Evolutionary conservation across 2,888 invertebrate genomes (phyloP).

Genomic region (Chrysolina americana): DNA sequence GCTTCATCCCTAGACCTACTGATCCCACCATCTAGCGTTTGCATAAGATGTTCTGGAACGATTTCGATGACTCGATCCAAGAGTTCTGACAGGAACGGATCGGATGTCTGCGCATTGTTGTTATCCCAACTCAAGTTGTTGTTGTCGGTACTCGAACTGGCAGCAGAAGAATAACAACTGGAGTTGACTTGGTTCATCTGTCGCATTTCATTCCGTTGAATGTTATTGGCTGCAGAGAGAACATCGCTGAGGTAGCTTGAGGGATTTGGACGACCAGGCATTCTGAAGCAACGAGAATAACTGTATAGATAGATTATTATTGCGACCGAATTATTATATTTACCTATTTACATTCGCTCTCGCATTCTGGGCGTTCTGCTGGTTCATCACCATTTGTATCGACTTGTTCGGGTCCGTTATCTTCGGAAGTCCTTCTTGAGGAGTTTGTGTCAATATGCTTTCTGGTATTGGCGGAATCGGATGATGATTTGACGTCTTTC

Average conservation of each 20-base stretch:
- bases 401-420: conserved; percentile 60
- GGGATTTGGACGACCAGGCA: conserved; percentile 62
- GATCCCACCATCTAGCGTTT: conserved; percentile 66
- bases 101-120: conserved; percentile 66
- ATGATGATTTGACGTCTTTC: conserved; percentile 75
- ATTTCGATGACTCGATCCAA: conserved; percentile 74
- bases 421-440: conserved; percentile 78
- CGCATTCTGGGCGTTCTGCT: conserved; percentile 51
- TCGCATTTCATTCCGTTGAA: conserved; percentile 60
- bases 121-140: conserved; percentile 66
- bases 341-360: conserved; percentile 39
- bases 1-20: conserved; percentile 76
- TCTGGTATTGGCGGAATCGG: conserved; percentile 79
- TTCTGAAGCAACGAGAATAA: conserved; percentile 41
- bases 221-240: conserved; percentile 65
- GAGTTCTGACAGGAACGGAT: conserved; percentile 85
- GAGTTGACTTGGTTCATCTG: conserved; percentile 58
- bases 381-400: conserved; percentile 55
- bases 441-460: conserved; percentile 78
- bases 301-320: too few relatives aligned
- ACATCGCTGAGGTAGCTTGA: conserved; percentile 67
- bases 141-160: conserved; percentile 62
- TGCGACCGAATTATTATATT: background rate
- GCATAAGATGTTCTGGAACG: conserved; percentile 63
- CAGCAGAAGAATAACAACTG: conserved; percentile 57